phyloP scores from a whole-genome alignment of 2,888 invertebrate genomes.

The Achlya flavicornis region DNA sequence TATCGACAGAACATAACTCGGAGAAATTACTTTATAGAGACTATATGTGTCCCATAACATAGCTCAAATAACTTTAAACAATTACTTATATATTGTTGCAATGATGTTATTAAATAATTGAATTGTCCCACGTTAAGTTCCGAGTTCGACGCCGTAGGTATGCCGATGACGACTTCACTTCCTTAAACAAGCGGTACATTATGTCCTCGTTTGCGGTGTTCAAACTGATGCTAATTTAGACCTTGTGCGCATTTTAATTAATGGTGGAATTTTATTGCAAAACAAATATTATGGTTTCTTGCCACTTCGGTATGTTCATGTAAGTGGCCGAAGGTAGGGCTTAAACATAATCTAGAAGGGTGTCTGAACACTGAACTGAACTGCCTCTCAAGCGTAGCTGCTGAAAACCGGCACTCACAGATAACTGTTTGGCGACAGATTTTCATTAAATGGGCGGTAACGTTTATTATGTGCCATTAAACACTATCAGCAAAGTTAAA shows the following conservation, averaged over 20 bases:
- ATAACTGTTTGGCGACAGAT: too few relatives aligned
- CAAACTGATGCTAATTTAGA: slow-evolving; percentile 3
- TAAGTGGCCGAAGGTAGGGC: too few relatives aligned
- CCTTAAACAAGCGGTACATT: not conserved
- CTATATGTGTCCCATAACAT: too few relatives aligned
- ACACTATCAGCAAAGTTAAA: too few relatives aligned
- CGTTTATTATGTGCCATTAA: too few relatives aligned
- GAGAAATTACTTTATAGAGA: too few relatives aligned
- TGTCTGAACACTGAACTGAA: too few relatives aligned
- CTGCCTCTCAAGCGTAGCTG: not conserved
- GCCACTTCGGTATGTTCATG: too few relatives aligned
- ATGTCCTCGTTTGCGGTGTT: not conserved
- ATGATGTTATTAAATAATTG: not conserved
- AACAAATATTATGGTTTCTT: not conserved
- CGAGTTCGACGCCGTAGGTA: not conserved
- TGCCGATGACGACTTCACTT: not conserved
- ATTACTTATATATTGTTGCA: not conserved
- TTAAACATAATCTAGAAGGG: too few relatives aligned
- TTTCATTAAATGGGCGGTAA: too few relatives aligned
- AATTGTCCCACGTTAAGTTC: not conserved
- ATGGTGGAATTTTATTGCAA: not conserved
- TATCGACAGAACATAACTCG: not conserved
- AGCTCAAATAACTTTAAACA: too few relatives aligned
- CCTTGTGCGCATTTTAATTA: not conserved
- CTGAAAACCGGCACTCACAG: too few relatives aligned